Evolutionary conservation across 2,888 invertebrate species (phyloP).

Genomic region (Myopa tessellatipennis): DNA sequence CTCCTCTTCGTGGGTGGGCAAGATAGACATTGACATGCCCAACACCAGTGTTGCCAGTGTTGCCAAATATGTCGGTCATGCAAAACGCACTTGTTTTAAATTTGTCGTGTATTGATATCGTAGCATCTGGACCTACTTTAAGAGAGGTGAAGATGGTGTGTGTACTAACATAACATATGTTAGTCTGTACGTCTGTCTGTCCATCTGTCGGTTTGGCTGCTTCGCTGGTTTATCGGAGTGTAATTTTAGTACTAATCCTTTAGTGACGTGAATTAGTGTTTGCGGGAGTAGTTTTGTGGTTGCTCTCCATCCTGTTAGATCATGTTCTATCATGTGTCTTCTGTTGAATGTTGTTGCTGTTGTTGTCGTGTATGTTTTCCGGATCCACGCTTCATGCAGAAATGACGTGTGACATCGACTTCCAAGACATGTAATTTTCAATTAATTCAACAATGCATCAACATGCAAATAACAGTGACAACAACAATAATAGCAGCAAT

Average conservation of each 20-base stretch:
- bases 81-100: conserved; percentile 27
- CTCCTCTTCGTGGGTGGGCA: background rate
- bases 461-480: conserved; percentile 33
- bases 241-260: too few relatives aligned
- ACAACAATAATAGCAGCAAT: conserved; percentile 28
- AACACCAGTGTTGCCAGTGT: background rate
- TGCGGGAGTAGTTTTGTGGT: too few relatives aligned
- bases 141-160: too few relatives aligned
- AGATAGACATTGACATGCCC: too few relatives aligned
- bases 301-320: too few relatives aligned
- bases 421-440: conserved; percentile 32
- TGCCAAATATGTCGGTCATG: conserved; percentile 21
- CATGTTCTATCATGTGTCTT: too few relatives aligned
- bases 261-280: too few relatives aligned
- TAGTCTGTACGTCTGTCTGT: too few relatives aligned
- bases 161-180: too few relatives aligned
- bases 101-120: conserved; percentile 29
- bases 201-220: too few relatives aligned
- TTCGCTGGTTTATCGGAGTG: too few relatives aligned
- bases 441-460: conserved; percentile 41
- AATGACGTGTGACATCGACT: conserved; percentile 27
- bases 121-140: too few relatives aligned
- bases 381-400: background rate
- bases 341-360: background rate
- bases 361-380: background rate